phyloP scores from a whole-genome alignment of 2,113 vertebrate genomes.

The Actinemys pallida region DNA sequence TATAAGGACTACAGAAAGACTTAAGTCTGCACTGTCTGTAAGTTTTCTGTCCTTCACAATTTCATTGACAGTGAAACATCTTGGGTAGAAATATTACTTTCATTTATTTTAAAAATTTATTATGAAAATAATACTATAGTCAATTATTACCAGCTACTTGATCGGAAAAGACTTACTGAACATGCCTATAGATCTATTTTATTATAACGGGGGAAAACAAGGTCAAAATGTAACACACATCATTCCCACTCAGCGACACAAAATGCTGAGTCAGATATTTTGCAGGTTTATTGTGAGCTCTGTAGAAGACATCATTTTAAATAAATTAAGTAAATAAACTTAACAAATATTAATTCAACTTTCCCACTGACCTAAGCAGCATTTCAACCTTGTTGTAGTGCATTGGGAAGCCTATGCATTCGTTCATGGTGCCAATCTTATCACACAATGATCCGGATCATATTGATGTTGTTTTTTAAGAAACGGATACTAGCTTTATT shows the following conservation, averaged over 20 bases:
- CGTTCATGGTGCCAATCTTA: background rate
- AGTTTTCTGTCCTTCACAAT: background rate
- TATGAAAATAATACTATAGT: background rate
- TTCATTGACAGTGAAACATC: background rate
- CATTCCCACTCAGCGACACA: background rate
- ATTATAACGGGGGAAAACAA: fast-evolving
- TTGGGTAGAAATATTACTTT: background rate
- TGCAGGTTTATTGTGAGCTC: conserved; percentile 35
- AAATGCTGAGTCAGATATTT: background rate
- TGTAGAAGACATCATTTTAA: conserved; percentile 64
- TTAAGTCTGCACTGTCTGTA: background rate
- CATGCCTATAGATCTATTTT: background rate
- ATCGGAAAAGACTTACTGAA: background rate
- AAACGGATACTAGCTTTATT: background rate
- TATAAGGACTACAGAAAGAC: background rate
- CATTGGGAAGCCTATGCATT: background rate
- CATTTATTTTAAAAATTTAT: background rate
- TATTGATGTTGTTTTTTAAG: background rate
- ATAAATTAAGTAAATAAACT: conserved; percentile 48
- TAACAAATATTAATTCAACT: conserved; percentile 1
- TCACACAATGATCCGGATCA: background rate
- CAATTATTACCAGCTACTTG: background rate
- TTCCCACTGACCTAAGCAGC: background rate
- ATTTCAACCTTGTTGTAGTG: background rate
- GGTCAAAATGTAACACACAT: background rate